Evolutionary conservation across 37 sponge, comb jelly and placozoan genomes (phyloP), one percentile per base, ranked within the genome.

Genomic region (Cladorhizidae sp.): DNA sequence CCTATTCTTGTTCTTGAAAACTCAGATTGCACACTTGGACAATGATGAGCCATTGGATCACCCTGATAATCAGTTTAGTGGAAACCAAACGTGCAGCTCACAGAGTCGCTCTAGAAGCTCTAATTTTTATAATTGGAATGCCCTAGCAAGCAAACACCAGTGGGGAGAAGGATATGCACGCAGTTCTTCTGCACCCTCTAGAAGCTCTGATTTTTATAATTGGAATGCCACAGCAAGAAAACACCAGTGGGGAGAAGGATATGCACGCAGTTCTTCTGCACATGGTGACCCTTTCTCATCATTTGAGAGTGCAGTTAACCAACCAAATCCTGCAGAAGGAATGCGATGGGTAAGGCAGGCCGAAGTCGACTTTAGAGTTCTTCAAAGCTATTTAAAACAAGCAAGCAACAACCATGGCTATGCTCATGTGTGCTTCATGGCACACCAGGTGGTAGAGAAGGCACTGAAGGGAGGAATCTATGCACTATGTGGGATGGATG

Each of bases 391-490:
- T 26, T 59, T 28, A 3, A 31, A 31, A 8, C 26, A 65, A 3
- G 36, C 63, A 15, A 49, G 67, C 21, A 5, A 25, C 12, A 32
- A 14, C 12, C 1, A 14, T 65, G 67, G 67, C 31, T 65, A 65
- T 65, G 31, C 33, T 31, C 59, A 73, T 77, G 86, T 88, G 1
- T 85, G 85, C 64, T 92, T 92, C 63, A 79, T 84, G 73, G 80
- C 89, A 26, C 89, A 88, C 63, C 84, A 92, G 57, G 86, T 92
- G 8, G 82, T 73, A 33, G 86, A 84, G 68, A 92, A 92, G 68
- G 85, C 86, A 28, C 70, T 92, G 54, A 91, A 91, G 40, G 92
- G 80, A 55, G 88, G 70, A 2, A 62, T 83, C 56, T 75, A 79
- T 52, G 57, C 63, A 20, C 52, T 58, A 18, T 76, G 79, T 75